phyloP scores from a whole-genome alignment of 2,113 vertebrate species.

The Gracilinanus agilis region DNA sequence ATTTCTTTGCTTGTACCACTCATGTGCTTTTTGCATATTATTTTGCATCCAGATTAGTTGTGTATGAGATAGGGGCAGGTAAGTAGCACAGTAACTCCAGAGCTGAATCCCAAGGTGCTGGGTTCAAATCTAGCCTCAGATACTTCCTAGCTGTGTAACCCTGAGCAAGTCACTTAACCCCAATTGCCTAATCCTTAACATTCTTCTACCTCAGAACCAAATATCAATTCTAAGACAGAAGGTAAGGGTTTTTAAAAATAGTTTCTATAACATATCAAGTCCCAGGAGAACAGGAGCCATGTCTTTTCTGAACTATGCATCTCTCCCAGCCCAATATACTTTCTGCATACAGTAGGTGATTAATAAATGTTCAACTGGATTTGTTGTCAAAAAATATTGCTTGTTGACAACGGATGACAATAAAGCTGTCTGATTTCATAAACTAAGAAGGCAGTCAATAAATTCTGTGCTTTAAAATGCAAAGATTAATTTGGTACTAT shows the following conservation, averaged over 20 bases:
- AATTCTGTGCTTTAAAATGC: conserved; percentile 10
- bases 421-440: conserved; percentile 5
- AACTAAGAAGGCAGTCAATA: conserved; percentile 1
- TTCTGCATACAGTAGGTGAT: neutral
- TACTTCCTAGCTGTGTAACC: no score
- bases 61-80: neutral
- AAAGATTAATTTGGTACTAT: conserved; percentile 14
- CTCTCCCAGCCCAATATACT: neutral
- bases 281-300: neutral
- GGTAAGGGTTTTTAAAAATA: no score
- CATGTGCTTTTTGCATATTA: neutral
- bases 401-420: neutral
- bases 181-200: no score
- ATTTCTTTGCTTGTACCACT: neutral
- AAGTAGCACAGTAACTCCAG: no score
- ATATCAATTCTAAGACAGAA: no score
- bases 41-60: neutral
- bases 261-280: neutral
- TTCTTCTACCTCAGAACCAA: no score
- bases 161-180: no score
- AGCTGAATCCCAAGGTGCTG: no score
- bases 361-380: conserved; percentile 15
- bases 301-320: neutral
- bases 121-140: no score
- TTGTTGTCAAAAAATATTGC: conserved; percentile 2